Conservation (phyloP, 2,888 invertebrate species). For the Bruchidius siliquastri region DNA sequence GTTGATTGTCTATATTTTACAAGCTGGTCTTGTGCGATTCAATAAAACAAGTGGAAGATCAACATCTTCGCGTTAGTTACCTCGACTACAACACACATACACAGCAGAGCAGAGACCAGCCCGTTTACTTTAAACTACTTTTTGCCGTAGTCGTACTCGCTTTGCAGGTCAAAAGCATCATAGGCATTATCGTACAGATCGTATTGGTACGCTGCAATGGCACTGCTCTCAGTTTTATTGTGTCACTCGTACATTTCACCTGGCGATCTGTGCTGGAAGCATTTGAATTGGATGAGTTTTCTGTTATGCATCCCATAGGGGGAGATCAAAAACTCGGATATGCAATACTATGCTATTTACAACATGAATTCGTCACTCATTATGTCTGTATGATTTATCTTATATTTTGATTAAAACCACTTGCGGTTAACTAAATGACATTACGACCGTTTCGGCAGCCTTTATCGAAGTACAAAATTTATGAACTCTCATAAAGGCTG, state of each 20-base stretch:
- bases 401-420: too few relatives aligned
- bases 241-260: background rate
- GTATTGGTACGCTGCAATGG: background rate
- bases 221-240: background rate
- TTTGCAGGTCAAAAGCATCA: constrained; percentile 12
- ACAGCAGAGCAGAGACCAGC: constrained; percentile 14
- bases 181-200: background rate
- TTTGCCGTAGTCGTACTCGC: constrained; percentile 5
- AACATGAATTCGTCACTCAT: too few relatives aligned
- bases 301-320: too few relatives aligned
- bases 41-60: constrained; percentile 27
- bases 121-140: constrained; percentile 13
- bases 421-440: too few relatives aligned
- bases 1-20: constrained; percentile 19
- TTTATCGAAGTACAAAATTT: too few relatives aligned
- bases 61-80: constrained; percentile 24
- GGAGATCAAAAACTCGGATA: too few relatives aligned
- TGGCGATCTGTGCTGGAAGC: background rate
- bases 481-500: too few relatives aligned
- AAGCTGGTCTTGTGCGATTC: constrained; percentile 25
- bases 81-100: constrained; percentile 6
- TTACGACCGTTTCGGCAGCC: too few relatives aligned
- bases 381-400: too few relatives aligned
- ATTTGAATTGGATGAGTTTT: background rate
- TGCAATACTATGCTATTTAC: too few relatives aligned